Percentiles rank a stretch among this genome's conserved stretches.
Conservation (phyloP, 2,797 vertebrate species). For the Notolabrus celidotus region DNA sequence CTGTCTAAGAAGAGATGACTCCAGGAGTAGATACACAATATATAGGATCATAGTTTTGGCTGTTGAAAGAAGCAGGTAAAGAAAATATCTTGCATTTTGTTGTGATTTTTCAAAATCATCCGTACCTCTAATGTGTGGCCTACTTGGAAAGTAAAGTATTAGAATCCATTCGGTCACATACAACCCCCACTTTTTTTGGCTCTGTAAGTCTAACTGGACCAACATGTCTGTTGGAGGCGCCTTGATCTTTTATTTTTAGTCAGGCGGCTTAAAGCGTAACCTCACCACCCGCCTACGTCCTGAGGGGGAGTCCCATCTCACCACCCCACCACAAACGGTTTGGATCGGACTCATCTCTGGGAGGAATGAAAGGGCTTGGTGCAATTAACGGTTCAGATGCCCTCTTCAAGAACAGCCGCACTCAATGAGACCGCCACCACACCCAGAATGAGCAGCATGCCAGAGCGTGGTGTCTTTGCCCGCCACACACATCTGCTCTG, state of each 20-base stretch:
- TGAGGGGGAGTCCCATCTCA: constrained; percentile 36
- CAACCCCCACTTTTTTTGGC: constrained; percentile 22
- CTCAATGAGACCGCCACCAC: constrained; percentile 53
- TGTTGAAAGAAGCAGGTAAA: background rate
- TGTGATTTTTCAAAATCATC: background rate
- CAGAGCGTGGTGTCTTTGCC: constrained; percentile 37
- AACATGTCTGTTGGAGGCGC: constrained; percentile 59
- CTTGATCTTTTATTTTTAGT: constrained; percentile 78
- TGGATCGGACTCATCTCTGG: constrained; percentile 64
- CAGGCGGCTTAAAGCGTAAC: constrained; percentile 42
- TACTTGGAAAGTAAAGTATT: constrained; percentile 16
- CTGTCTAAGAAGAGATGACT: no score
- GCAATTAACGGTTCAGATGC: constrained; percentile 71
- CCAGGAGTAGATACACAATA: no score
- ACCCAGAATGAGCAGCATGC: constrained; percentile 52
- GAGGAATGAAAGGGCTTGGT: constrained; percentile 61
- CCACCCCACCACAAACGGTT: constrained; percentile 58
- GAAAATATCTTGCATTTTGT: no score
- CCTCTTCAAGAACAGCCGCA: constrained; percentile 54
- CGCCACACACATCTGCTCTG: constrained; percentile 41
- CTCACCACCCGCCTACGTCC: constrained; percentile 56
- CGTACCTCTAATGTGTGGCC: constrained; percentile 1
- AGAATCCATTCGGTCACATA: constrained; percentile 33
- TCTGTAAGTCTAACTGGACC: constrained; percentile 59
- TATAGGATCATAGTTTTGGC: no score